Percentiles rank a stretch among this genome's conserved stretches.
Conservation (phyloP, 2,113 vertebrate genomes). For the Gracilinanus agilis region DNA sequence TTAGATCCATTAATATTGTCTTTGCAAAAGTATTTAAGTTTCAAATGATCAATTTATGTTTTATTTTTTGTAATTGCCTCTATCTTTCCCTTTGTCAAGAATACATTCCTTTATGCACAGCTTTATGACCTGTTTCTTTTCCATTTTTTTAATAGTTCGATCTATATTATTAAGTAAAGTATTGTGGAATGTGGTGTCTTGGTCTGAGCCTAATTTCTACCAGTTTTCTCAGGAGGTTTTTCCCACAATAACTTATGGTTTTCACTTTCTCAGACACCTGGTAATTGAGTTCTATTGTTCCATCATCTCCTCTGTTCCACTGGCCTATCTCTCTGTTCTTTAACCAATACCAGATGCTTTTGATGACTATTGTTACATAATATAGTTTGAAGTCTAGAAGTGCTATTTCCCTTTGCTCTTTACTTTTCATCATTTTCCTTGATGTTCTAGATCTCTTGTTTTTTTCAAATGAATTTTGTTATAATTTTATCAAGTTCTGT, state of each 20-base stretch:
- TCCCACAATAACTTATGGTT: background rate
- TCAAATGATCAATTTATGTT: too few relatives aligned
- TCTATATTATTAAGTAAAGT: background rate
- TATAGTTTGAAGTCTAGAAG: background rate
- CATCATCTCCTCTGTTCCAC: background rate
- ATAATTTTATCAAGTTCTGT: background rate
- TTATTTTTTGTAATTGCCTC: too few relatives aligned
- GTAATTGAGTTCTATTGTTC: background rate
- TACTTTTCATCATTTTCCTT: background rate
- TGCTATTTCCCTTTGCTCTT: too few relatives aligned
- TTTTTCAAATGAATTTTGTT: background rate
- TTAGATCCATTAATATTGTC: too few relatives aligned
- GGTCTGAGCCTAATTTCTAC: background rate
- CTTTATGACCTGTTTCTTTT: background rate
- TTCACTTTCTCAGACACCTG: background rate
- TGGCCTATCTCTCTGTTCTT: background rate
- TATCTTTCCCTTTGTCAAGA: too few relatives aligned
- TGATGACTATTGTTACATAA: background rate
- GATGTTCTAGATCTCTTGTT: background rate
- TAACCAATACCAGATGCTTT: background rate
- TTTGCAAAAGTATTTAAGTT: too few relatives aligned
- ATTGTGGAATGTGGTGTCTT: background rate
- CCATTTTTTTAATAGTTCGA: background rate
- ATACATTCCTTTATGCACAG: background rate
- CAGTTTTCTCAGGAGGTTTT: background rate